Evolutionary conservation across 1,140 invertebrate genomes (phyloP).

Genomic region (Bombus waltoni): DNA sequence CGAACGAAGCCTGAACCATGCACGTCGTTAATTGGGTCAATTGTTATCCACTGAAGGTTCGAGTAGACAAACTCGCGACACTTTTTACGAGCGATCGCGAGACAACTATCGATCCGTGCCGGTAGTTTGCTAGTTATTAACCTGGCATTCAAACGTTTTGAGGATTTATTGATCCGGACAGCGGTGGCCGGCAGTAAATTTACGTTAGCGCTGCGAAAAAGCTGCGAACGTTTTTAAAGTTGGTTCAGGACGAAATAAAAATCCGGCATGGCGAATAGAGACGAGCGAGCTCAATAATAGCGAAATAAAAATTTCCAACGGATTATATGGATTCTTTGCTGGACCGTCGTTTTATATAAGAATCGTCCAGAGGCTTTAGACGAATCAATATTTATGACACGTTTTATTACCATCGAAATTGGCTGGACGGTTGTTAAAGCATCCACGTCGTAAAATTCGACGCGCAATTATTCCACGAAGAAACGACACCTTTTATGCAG

Average conservation of each 20-base stretch:
- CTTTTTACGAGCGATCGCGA: conserved; percentile 42
- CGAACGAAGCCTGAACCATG: conserved; percentile 42
- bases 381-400: conserved; percentile 3
- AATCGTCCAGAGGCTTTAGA: not conserved
- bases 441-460: not conserved
- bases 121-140: conserved; percentile 4
- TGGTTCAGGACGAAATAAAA: not conserved
- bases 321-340: not conserved
- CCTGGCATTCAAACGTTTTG: not conserved
- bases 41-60: conserved; percentile 38
- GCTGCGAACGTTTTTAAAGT: conserved; percentile 2
- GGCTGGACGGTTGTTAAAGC: not conserved
- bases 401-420: conserved; percentile 17
- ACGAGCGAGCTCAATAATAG: not conserved
- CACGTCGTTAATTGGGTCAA: conserved; percentile 52
- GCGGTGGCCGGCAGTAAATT: not conserved
- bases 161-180: not conserved
- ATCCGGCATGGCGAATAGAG: not conserved
- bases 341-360: not conserved
- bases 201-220: not conserved
- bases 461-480: not conserved
- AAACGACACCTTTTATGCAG: not conserved
- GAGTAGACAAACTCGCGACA: conserved; percentile 12
- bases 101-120: not conserved
- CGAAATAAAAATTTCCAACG: conserved; percentile 6